These are phyloP conservation scores for Caradrina kadenii DNA, from an alignment of 2,888 invertebrate species.

Conservation along the genomic window DNA sequence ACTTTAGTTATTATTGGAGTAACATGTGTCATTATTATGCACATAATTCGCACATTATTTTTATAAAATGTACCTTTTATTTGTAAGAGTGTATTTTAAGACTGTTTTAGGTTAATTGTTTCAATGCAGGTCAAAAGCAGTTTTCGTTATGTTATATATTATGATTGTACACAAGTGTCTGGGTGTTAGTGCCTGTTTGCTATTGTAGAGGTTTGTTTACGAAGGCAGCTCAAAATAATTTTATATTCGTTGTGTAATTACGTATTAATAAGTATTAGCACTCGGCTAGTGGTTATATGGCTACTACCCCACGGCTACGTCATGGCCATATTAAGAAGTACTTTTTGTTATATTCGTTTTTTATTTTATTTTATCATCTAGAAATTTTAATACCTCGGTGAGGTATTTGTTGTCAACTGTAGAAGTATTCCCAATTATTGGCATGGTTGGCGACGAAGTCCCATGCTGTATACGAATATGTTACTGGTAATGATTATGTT, in stretches of 20 bases:
- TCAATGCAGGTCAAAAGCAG: constrained; percentile 76
- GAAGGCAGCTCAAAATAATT: constrained; percentile 71
- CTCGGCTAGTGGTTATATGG: constrained; percentile 56
- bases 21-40: constrained; percentile 59
- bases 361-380: constrained; percentile 33
- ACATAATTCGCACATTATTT: constrained; percentile 79
- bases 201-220: constrained; percentile 58
- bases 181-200: constrained; percentile 54
- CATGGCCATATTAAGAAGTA: constrained; percentile 70
- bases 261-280: constrained; percentile 63
- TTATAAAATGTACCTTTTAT: constrained; percentile 70
- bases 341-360: constrained; percentile 65
- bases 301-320: constrained; percentile 59
- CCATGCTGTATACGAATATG: constrained; percentile 48
- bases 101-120: constrained; percentile 80
- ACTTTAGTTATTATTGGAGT: constrained; percentile 64
- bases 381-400: constrained; percentile 47
- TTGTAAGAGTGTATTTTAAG: constrained; percentile 77
- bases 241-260: constrained; percentile 66
- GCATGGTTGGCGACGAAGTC: constrained; percentile 31
- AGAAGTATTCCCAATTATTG: constrained; percentile 44
- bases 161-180: constrained; percentile 48
- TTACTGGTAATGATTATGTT: constrained; percentile 46
- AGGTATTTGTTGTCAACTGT: constrained; percentile 58
- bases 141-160: constrained; percentile 62